phyloP scores from a whole-genome alignment of 2,113 vertebrate genomes.

The Odocoileus virginianus region DNA sequence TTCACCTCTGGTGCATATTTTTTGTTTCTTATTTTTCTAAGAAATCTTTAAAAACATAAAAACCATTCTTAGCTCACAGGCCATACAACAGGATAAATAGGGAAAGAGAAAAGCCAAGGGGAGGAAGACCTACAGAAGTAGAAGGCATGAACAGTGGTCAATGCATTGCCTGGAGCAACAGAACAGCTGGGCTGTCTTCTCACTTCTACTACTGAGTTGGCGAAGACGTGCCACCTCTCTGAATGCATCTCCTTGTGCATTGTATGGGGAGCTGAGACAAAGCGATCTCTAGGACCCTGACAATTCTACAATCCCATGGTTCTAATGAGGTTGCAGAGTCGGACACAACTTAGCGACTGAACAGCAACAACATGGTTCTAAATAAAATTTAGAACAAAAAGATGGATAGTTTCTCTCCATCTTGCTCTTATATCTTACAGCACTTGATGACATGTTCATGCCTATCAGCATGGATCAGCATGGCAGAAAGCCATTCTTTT shows the following conservation, averaged over 20 bases:
- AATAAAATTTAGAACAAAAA: background rate
- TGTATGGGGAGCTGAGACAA: background rate
- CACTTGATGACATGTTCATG: background rate
- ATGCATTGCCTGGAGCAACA: rapidly evolving
- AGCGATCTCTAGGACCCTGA: background rate
- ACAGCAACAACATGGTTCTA: background rate
- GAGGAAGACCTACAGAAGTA: background rate
- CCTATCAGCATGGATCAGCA: background rate
- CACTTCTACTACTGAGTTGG: background rate
- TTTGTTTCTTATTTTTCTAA: background rate
- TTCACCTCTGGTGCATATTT: background rate
- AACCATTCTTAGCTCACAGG: background rate
- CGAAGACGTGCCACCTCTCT: rapidly evolving
- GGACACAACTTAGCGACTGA: background rate
- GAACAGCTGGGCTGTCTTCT: background rate
- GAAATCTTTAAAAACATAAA: background rate
- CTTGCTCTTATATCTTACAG: background rate
- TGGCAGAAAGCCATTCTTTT: background rate
- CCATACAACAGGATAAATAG: background rate
- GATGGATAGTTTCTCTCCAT: background rate
- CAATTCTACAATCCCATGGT: background rate
- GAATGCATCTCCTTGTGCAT: background rate
- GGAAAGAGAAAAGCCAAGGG: background rate
- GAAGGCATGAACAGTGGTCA: rapidly evolving
- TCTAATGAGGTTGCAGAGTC: background rate